Evolutionary conservation across 2,888 invertebrate genomes (phyloP).

Genomic region (Drosophila koepferae): DNA sequence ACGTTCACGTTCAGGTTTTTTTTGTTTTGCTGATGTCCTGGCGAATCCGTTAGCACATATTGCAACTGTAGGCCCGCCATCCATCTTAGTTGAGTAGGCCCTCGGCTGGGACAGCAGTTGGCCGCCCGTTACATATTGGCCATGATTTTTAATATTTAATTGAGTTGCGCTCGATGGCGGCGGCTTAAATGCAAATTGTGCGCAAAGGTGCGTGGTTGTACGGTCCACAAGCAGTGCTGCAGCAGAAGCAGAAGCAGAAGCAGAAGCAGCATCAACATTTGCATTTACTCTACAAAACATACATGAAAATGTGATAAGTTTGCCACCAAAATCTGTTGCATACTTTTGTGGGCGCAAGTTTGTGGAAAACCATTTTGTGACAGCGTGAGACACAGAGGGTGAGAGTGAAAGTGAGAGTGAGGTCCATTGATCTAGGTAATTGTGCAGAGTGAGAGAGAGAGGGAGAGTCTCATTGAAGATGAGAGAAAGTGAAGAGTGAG

Average conservation of each 20-base stretch:
- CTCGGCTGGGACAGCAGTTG: slow-evolving; percentile 1
- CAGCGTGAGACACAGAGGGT: not conserved
- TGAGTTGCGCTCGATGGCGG: slow-evolving; percentile 64
- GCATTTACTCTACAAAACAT: not conserved
- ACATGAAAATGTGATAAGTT: not conserved
- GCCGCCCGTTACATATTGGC: slow-evolving; percentile 31
- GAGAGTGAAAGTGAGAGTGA: not conserved
- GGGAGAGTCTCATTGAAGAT: not conserved
- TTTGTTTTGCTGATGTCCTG: slow-evolving; percentile 17
- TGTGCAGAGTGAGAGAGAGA: not conserved
- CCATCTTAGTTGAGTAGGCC: slow-evolving; percentile 44
- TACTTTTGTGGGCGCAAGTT: slow-evolving; percentile 35
- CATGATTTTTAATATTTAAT: slow-evolving; percentile 80
- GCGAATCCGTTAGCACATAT: slow-evolving; percentile 19
- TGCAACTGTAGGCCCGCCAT: slow-evolving; percentile 28
- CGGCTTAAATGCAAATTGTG: slow-evolving; percentile 80
- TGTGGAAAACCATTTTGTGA: not conserved
- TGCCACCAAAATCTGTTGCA: slow-evolving; percentile 21
- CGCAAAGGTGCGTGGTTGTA: slow-evolving; percentile 79
- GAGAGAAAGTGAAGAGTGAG: too few relatives aligned
- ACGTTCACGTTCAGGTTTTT: not conserved
- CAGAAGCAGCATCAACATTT: not conserved
- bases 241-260: not conserved
- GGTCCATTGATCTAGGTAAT: not conserved
- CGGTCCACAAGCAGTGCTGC: slow-evolving; percentile 4